A percentile compares a stretch with the other conserved stretches of the same genome.
phyloP scores from a whole-genome alignment of 2,797 vertebrate genomes.

The Betta splendens region DNA sequence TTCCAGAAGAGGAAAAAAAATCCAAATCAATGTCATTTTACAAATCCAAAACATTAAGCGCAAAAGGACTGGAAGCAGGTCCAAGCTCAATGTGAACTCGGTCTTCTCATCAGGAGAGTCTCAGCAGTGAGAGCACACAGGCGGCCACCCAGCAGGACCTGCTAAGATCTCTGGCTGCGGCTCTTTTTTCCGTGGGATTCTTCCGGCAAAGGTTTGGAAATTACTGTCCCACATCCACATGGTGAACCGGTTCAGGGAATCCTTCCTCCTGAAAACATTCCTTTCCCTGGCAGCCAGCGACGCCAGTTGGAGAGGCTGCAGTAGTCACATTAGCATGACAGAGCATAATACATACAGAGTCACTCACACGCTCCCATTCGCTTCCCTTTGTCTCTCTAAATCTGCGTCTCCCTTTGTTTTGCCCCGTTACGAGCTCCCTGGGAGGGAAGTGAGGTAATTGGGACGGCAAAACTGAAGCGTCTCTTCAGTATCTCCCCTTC shows the following conservation, averaged over 20 bases:
- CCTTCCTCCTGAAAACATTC: slow-evolving; percentile 73
- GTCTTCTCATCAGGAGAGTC: slow-evolving; percentile 49
- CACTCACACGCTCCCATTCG: slow-evolving; percentile 54
- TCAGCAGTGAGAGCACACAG: slow-evolving; percentile 55
- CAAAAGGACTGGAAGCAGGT: slow-evolving; percentile 33
- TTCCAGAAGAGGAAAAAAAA: slow-evolving; percentile 36
- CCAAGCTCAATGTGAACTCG: slow-evolving; percentile 42
- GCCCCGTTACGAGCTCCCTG: slow-evolving; percentile 59
- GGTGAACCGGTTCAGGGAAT: slow-evolving; percentile 73
- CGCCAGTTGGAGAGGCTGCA: slow-evolving; percentile 51
- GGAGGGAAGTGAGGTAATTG: slow-evolving; percentile 54
- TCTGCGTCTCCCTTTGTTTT: slow-evolving; percentile 54
- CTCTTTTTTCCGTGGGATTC: slow-evolving; percentile 79
- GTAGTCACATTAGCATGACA: slow-evolving; percentile 72
- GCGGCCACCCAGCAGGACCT: slow-evolving; percentile 65
- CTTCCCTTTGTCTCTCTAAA: slow-evolving; percentile 57
- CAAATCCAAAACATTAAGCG: slow-evolving; percentile 30
- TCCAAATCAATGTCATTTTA: slow-evolving; percentile 24
- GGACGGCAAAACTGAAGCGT: slow-evolving; percentile 24
- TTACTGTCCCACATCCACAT: slow-evolving; percentile 80
- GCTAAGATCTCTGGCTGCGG: slow-evolving; percentile 60
- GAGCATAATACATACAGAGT: slow-evolving; percentile 72
- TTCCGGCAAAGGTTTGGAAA: slow-evolving; percentile 79
- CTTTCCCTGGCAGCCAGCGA: slow-evolving; percentile 67
- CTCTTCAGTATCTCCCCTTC: slow-evolving; percentile 50